These are phyloP conservation scores for Drosophila prostipennis DNA, from an alignment of 2,888 invertebrate genomes.

Conservation along the genomic window DNA sequence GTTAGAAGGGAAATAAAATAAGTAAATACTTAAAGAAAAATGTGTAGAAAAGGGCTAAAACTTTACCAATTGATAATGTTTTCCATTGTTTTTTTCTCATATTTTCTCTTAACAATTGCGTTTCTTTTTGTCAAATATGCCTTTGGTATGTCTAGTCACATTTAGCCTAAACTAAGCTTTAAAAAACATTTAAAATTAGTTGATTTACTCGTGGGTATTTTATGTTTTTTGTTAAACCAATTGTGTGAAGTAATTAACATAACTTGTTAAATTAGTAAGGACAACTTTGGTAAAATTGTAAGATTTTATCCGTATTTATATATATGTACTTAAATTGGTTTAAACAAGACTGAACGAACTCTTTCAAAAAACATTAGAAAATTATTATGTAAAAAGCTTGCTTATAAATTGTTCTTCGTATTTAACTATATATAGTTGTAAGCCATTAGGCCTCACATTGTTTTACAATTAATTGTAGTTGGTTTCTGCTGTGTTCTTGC, in stretches of 20 bases:
- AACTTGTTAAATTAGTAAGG: conserved; percentile 81
- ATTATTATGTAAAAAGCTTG: conserved; percentile 41
- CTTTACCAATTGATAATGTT: conserved; percentile 29
- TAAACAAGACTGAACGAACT: conserved; percentile 50
- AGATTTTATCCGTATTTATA: conserved; percentile 54
- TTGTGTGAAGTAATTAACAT: conserved; percentile 61
- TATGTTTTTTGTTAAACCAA: conserved; percentile 61
- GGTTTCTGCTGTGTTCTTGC: conserved; percentile 40
- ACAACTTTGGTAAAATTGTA: conserved; percentile 83
- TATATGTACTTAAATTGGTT: conserved; percentile 52
- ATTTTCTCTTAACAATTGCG: conserved; percentile 46
- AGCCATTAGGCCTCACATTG: conserved; percentile 53
- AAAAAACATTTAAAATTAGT: conserved; percentile 55
- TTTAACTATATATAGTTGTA: conserved; percentile 37
- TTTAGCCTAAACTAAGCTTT: conserved; percentile 67
- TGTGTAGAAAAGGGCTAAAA: conserved; percentile 24
- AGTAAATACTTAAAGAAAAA: conserved; percentile 22
- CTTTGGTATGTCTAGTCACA: conserved; percentile 83
- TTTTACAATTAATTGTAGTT: conserved; percentile 65
- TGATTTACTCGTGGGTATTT: conserved; percentile 27
- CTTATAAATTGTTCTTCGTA: conserved; percentile 33
- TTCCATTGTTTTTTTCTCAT: conserved; percentile 35
- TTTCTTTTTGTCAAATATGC: conserved; percentile 73
- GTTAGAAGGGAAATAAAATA: conserved; percentile 53
- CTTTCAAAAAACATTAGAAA: conserved; percentile 25